Base-by-base conservation (phyloP, 2,888 invertebrate genomes). In the Cinara cedri region DNA sequence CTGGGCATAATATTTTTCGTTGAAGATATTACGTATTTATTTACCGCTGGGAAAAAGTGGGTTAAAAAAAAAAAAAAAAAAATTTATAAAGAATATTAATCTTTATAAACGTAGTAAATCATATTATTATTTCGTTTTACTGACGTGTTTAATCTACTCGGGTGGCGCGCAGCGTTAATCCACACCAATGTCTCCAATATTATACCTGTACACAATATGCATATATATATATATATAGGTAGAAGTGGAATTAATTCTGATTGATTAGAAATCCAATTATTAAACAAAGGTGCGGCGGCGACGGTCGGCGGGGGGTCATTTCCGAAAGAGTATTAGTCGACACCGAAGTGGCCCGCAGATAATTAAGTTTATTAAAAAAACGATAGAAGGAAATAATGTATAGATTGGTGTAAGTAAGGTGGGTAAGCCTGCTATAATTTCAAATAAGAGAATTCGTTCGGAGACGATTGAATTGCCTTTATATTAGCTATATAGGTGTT, bases 201-300 rank as follows among this genome's bases (percentile, higher is more conserved):
- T 34, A 34, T n/a, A n/a, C n/a, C n/a, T n/a, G n/a, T n/a, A n/a
- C n/a, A n/a, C n/a, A n/a, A n/a, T n/a, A n/a, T n/a, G n/a, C n/a
- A n/a, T n/a, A n/a, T n/a, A n/a, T n/a, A n/a, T 4, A 34, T 34
- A 34, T 34, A 4, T 34, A 6, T 6, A 14, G 49, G 51, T 16
- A 24, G 26, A 63, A 72, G 34, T 49, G 62, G 49, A 63, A 51
- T 72, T 72, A 49, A 34, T 63, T 51, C 62, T 72, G 72, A 72
- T 72, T 63, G 62, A 72, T 72, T 62, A 51, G 21, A 72, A 63
- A 72, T 72, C 62, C 51, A 72, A 63, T 72, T n/a, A n/a, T n/a
- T 72, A 62, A 72, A 63, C 34, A 16, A 42, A 19, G n/a, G n/a
- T 11, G 49, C 10, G 14, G 34, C 6, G 11, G 19, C 55, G 6